Conservation (phyloP, 2,113 vertebrate species). For the Labeo rohita region DNA sequence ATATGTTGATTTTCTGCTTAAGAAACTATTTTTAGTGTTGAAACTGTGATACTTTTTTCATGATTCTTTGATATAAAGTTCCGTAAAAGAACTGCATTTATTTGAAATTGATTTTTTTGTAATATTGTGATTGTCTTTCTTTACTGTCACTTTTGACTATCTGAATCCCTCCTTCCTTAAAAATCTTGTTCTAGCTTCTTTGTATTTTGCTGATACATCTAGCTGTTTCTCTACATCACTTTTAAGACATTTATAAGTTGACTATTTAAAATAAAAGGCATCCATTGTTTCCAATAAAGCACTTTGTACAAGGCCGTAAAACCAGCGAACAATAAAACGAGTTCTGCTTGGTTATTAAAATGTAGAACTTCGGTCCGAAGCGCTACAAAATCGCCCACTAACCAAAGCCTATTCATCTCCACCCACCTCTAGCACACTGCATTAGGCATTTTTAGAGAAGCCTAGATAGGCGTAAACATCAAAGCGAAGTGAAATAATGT, state of each 20-base stretch:
- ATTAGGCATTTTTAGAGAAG: not conserved
- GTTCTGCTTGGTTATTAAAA: not conserved
- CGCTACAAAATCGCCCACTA: not conserved
- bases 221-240: not conserved
- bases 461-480: not conserved
- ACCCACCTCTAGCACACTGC: not conserved
- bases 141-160: not conserved
- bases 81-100: not conserved
- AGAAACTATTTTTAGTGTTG: too few species aligned
- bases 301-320: not conserved
- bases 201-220: not conserved
- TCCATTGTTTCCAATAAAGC: not conserved
- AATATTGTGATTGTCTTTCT: not conserved
- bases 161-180: not conserved
- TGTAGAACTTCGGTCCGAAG: not conserved
- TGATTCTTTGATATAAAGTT: not conserved
- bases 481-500: not conserved
- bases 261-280: slow-evolving; percentile 16
- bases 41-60: not conserved
- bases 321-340: not conserved
- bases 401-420: not conserved
- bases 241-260: not conserved
- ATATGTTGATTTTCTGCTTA: too few species aligned
- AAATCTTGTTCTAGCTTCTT: not conserved
- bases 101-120: not conserved